Percentiles rank a stretch among this genome's conserved stretches.
Conservation (phyloP, 2,888 invertebrate species). For the Cylindroiulus punctatus region DNA sequence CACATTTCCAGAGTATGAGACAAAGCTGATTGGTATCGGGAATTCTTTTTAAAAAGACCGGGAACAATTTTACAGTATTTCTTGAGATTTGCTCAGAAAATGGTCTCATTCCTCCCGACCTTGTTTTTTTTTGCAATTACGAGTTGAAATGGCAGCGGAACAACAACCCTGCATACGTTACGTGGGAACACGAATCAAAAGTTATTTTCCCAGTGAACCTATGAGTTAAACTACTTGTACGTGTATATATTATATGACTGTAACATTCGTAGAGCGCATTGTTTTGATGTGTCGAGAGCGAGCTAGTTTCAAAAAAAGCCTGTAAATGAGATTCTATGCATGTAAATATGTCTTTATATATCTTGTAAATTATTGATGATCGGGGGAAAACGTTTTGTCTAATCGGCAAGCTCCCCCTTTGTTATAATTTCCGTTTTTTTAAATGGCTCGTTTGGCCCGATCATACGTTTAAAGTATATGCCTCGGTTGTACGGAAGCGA, state of each 20-base stretch:
- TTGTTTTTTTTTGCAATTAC: neutral
- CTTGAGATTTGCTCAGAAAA: neutral
- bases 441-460: neutral
- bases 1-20: neutral
- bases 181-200: neutral
- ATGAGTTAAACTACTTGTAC: neutral
- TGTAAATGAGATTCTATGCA: constrained; percentile 32
- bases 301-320: neutral
- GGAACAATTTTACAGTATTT: neutral
- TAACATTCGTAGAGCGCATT: neutral
- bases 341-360: neutral
- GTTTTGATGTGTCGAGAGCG: neutral
- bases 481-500: neutral
- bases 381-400: neutral
- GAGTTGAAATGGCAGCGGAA: neutral
- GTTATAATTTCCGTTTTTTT: neutral
- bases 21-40: neutral
- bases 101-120: neutral
- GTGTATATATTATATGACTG: neutral
- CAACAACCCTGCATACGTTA: neutral
- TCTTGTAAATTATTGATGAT: neutral
- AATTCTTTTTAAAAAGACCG: neutral
- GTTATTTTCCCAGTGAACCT: neutral
- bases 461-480: neutral
- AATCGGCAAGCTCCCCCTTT: neutral